These are phyloP conservation scores for Cataglyphis albicans DNA, from an alignment of 2,888 invertebrate species.

Conservation along the genomic window DNA sequence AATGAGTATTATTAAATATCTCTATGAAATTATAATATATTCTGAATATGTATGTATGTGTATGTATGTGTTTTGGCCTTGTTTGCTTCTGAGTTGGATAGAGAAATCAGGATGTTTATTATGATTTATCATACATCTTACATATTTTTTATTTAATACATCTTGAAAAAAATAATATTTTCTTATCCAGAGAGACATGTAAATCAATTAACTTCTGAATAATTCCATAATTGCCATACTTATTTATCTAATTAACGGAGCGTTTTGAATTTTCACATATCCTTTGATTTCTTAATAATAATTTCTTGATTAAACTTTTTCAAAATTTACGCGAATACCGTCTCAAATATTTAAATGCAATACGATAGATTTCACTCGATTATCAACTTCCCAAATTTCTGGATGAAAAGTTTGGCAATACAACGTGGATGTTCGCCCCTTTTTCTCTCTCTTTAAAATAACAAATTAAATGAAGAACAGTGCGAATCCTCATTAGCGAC, in stretches of 20 bases:
- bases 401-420: constrained; percentile 17
- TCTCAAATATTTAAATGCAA: background rate
- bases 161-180: too few relatives aligned
- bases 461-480: constrained; percentile 52
- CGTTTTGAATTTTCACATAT: background rate
- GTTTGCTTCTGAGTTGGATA: too few relatives aligned
- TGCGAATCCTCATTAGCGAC: constrained; percentile 62
- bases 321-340: background rate
- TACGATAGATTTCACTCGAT: background rate
- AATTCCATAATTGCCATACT: background rate
- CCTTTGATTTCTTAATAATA: background rate
- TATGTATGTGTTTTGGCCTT: too few relatives aligned
- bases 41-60: too few relatives aligned
- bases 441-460: constrained; percentile 10
- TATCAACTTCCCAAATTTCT: background rate
- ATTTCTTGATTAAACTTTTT: background rate
- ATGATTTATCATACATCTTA: too few relatives aligned
- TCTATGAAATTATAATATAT: background rate
- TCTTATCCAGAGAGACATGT: background rate
- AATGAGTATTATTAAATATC: background rate
- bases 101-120: too few relatives aligned
- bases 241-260: background rate
- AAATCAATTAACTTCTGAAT: background rate
- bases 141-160: too few relatives aligned
- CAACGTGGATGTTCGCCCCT: background rate